Conservation (phyloP, 2,888 invertebrate genomes). For the Heliothis peltigera region DNA sequence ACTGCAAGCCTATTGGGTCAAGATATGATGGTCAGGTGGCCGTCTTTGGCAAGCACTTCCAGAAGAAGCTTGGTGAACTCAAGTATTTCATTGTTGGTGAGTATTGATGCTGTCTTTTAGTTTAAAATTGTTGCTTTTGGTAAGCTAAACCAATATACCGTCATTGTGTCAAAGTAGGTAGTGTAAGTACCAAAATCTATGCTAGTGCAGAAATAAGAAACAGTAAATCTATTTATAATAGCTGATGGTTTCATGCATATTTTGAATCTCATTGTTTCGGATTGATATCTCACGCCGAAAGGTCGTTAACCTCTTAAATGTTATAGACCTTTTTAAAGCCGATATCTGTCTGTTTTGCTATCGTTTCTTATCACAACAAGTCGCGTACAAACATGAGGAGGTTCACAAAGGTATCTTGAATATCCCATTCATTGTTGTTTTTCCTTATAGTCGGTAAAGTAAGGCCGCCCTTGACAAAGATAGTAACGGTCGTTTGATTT, state of each 20-base stretch:
- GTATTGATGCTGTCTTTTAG: constrained; percentile 56
- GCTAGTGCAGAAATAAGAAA: no score
- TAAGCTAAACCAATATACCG: no score
- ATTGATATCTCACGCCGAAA: constrained; percentile 18
- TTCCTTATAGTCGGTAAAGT: constrained; percentile 15
- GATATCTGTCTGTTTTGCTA: constrained; percentile 37
- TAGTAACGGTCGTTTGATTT: background rate
- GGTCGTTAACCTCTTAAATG: constrained; percentile 28
- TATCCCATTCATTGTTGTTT: constrained; percentile 9
- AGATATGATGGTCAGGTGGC: constrained; percentile 97
- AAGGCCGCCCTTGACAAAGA: constrained; percentile 8
- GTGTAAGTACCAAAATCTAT: no score
- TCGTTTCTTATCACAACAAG: constrained; percentile 38
- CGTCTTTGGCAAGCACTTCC: constrained; percentile 97
- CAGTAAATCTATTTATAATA: no score
- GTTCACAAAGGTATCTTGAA: constrained; percentile 13
- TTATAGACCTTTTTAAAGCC: constrained; percentile 20
- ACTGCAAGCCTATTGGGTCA: constrained; percentile 92
- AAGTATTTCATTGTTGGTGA: constrained; percentile 94
- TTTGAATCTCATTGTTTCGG: background rate
- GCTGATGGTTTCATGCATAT: no score
- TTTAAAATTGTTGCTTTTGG: no score
- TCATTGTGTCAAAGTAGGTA: no score
- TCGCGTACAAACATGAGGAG: background rate
- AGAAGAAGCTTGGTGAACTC: constrained; percentile 94